These are phyloP conservation scores for Orchesella flavescens DNA, from an alignment of 2,888 invertebrate genomes.

Conservation along the genomic window DNA sequence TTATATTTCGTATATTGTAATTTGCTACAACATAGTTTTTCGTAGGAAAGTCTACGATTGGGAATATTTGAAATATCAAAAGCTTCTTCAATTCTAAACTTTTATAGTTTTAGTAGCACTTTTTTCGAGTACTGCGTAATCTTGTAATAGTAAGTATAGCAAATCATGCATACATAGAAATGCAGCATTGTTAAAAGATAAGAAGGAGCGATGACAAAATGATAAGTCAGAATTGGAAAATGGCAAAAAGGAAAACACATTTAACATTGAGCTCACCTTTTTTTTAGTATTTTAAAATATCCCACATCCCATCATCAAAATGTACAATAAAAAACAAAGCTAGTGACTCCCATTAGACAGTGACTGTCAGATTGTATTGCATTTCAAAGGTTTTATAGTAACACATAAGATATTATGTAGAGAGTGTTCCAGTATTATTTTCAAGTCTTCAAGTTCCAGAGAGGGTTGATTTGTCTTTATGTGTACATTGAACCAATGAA, in stretches of 20 bases:
- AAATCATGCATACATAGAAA: too few relatives aligned
- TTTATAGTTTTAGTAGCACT: too few relatives aligned
- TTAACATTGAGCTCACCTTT: slow-evolving; percentile 45
- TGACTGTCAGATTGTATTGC: slow-evolving; percentile 48
- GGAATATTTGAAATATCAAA: too few relatives aligned
- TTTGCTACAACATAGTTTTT: too few relatives aligned
- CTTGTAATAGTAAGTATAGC: too few relatives aligned
- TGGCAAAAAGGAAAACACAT: slow-evolving; percentile 35
- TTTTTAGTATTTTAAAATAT: slow-evolving; percentile 41
- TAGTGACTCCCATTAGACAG: slow-evolving; percentile 56
- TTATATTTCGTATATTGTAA: too few relatives aligned
- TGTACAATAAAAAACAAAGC: slow-evolving; percentile 33
- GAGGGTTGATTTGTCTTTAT: slow-evolving; percentile 28
- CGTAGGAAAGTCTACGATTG: too few relatives aligned
- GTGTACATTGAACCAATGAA: slow-evolving; percentile 52
- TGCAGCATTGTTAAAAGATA: too few relatives aligned
- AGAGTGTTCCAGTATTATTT: slow-evolving; percentile 2
- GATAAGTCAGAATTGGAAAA: not conserved
- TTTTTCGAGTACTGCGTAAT: too few relatives aligned
- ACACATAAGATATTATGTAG: slow-evolving; percentile 39
- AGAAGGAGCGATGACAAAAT: slow-evolving; percentile 2
- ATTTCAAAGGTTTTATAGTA: slow-evolving; percentile 45
- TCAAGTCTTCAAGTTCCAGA: not conserved
- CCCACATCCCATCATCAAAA: slow-evolving; percentile 58
- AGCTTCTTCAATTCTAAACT: too few relatives aligned